phyloP scores from a whole-genome alignment of 2,113 vertebrate species.

The Arvicanthis niloticus region DNA sequence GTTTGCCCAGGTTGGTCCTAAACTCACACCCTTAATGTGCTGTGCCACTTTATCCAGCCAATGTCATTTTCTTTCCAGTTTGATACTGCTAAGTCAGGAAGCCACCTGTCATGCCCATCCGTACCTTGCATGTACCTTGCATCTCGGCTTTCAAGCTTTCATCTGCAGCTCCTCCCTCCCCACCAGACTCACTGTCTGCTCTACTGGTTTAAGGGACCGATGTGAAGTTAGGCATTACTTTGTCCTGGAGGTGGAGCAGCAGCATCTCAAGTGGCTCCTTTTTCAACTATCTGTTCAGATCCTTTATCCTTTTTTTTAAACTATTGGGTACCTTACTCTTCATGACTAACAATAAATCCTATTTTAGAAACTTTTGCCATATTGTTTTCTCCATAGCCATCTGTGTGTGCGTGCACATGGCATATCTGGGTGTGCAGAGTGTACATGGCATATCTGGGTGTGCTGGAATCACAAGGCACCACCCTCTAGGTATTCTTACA shows the following conservation, averaged over 20 bases:
- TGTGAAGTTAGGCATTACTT: neutral
- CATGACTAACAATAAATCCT: constrained; percentile 16
- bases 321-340: constrained; percentile 7
- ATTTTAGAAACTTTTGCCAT: constrained; percentile 22
- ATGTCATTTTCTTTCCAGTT: constrained; percentile 6
- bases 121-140: too few relatives aligned
- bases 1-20: neutral
- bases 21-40: neutral
- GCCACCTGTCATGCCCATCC: neutral
- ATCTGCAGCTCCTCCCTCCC: neutral
- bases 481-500: neutral
- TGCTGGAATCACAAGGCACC: constrained; percentile 19
- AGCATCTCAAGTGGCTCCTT: constrained; percentile 2
- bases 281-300: constrained; percentile 37
- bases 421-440: neutral
- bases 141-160: neutral
- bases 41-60: neutral
- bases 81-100: constrained; percentile 12
- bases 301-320: neutral
- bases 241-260: neutral
- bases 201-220: neutral
- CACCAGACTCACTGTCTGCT: neutral
- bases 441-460: neutral
- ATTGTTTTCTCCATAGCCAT: neutral
- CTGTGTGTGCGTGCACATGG: neutral